phyloP scores from a whole-genome alignment of 2,797 vertebrate genomes.

The Phrynocephalus vlangalii region DNA sequence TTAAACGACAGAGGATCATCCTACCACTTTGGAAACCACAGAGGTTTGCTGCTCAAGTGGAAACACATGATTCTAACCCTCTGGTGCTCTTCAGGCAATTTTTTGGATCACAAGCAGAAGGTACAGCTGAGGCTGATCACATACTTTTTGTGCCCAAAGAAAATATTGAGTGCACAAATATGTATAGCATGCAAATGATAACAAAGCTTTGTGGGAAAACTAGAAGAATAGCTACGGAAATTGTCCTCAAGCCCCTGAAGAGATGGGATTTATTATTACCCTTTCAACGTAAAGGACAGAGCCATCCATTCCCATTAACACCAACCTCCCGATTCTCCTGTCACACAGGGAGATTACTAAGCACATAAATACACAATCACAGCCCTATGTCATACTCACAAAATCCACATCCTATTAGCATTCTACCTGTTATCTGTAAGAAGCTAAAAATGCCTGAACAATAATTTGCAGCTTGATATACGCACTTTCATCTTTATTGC shows the following conservation, averaged over 20 bases:
- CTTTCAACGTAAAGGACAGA: constrained; percentile 49
- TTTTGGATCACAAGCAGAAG: neutral
- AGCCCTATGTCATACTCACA: constrained; percentile 50
- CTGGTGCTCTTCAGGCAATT: neutral
- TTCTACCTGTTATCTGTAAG: constrained; percentile 74
- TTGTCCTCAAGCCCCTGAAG: constrained; percentile 22
- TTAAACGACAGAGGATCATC: neutral
- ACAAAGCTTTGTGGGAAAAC: constrained; percentile 29
- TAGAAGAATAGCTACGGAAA: constrained; percentile 34
- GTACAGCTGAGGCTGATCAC: neutral
- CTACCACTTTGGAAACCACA: neutral
- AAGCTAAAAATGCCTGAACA: constrained; percentile 59
- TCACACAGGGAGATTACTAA: constrained; percentile 58
- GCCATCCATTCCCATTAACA: constrained; percentile 51
- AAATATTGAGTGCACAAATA: constrained; percentile 11
- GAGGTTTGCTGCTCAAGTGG: neutral
- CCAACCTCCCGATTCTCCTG: constrained; percentile 56
- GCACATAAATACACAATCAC: constrained; percentile 44
- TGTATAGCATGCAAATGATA: neutral
- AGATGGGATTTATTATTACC: constrained; percentile 10
- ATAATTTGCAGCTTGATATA: constrained; percentile 58
- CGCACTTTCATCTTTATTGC: constrained; percentile 68
- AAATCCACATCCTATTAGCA: constrained; percentile 60
- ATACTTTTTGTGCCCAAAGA: rapidly evolving
- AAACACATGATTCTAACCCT: neutral